Percentiles rank a stretch among this genome's conserved stretches.
Evolutionary conservation across 2,113 vertebrate species (phyloP).

Genomic region (Guaruba guarouba): DNA sequence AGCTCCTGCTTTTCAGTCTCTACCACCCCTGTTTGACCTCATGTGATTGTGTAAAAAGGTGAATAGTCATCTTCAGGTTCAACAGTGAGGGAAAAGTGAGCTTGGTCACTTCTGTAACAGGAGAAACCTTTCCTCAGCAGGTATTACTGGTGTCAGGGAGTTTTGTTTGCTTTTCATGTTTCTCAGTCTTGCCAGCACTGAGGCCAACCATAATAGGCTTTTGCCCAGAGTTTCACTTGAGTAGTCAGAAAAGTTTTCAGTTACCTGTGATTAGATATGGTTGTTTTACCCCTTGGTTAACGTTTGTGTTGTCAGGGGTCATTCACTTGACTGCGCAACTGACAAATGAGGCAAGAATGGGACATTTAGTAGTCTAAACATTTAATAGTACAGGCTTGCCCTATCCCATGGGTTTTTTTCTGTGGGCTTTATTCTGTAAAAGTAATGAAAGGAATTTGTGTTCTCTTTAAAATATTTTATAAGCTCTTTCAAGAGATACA

Average conservation of each 20-base stretch:
- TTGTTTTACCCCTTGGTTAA: neutral
- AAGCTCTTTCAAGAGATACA: neutral
- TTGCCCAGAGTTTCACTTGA: neutral
- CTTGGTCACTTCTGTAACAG: neutral
- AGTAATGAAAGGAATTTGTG: neutral
- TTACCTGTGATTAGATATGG: neutral
- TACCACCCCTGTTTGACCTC: neutral
- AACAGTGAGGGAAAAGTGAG: neutral
- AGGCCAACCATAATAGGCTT: neutral
- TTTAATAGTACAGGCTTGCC: neutral
- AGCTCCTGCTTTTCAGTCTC: constrained; percentile 5
- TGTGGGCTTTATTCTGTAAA: neutral
- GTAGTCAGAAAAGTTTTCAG: neutral
- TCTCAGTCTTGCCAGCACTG: neutral
- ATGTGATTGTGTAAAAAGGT: neutral
- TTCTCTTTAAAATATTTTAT: neutral
- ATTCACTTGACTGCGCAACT: neutral
- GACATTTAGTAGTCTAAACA: neutral
- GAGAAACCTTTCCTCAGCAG: neutral
- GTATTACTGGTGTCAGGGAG: neutral
- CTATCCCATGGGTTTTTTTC: neutral
- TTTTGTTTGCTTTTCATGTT: neutral
- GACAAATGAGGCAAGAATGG: neutral
- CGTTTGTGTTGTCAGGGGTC: neutral
- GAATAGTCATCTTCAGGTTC: neutral